Conservation (phyloP, 2,797 vertebrate species). For the Pantherophis alleghaniensis region DNA sequence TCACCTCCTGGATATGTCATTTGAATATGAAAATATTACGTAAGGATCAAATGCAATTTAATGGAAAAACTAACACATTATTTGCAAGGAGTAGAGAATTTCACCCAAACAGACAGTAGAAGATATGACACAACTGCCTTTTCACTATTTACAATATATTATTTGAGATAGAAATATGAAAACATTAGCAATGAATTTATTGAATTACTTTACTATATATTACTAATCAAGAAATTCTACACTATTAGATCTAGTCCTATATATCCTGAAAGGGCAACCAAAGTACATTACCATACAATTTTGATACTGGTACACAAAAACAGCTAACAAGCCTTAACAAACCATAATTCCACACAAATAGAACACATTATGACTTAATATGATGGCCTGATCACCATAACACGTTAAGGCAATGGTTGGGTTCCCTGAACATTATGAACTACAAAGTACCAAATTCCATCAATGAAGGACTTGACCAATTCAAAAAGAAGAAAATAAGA, state of each 20-base stretch:
- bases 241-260: neutral
- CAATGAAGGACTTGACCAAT: neutral
- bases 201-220: neutral
- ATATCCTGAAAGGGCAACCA: neutral
- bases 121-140: neutral
- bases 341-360: neutral
- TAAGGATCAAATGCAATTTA: constrained; percentile 13
- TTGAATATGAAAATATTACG: constrained; percentile 34
- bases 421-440: neutral
- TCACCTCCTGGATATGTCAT: constrained; percentile 83
- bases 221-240: neutral
- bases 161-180: constrained; percentile 9
- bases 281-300: neutral
- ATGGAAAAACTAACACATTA: neutral
- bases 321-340: neutral
- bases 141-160: neutral
- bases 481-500: neutral
- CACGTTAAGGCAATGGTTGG: neutral
- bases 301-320: neutral
- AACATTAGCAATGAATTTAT: neutral
- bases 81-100: neutral
- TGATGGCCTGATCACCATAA: neutral
- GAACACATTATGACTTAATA: neutral
- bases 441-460: neutral
- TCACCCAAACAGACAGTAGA: neutral